A percentile compares a stretch with the other conserved stretches of the same genome.
Conservation (phyloP, 2,113 vertebrate species). For the Scartelaos histophorus region DNA sequence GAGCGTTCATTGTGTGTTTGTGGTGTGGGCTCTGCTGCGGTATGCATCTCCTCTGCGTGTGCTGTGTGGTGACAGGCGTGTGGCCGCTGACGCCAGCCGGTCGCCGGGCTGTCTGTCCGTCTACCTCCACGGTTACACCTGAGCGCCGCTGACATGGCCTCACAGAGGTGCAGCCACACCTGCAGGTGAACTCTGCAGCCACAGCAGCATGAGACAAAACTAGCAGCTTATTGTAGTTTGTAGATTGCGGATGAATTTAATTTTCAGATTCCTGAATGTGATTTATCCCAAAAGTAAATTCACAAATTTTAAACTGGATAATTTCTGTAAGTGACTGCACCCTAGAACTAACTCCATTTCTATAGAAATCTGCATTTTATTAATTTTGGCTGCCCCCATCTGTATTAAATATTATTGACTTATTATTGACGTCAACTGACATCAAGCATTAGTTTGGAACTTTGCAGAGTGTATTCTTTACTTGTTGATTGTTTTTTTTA, state of each 20-base stretch:
- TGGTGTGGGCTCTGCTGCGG: slow-evolving; percentile 72
- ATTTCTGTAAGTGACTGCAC: no score
- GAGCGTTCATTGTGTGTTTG: slow-evolving; percentile 74
- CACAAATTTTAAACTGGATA: no score
- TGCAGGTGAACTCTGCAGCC: background rate
- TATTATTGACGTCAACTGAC: background rate
- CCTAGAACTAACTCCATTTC: no score
- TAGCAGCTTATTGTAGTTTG: background rate
- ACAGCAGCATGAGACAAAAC: background rate
- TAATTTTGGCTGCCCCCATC: no score
- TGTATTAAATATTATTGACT: no score
- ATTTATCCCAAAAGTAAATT: no score
- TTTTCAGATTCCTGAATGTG: no score
- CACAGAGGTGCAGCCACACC: slow-evolving; percentile 10
- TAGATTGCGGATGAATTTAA: no score
- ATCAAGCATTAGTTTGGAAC: background rate
- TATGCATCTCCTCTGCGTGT: slow-evolving; percentile 74
- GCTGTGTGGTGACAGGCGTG: slow-evolving; percentile 77
- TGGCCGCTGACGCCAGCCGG: slow-evolving; percentile 78
- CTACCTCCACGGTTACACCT: slow-evolving; percentile 73
- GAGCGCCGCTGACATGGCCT: slow-evolving; percentile 55
- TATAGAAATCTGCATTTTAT: no score
- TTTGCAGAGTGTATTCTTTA: background rate
- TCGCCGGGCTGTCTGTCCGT: slow-evolving; percentile 62
- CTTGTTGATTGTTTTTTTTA: no score